Base-by-base conservation (phyloP, 2,888 invertebrate genomes). In the Drosophila nr. perissopoda region DNA sequence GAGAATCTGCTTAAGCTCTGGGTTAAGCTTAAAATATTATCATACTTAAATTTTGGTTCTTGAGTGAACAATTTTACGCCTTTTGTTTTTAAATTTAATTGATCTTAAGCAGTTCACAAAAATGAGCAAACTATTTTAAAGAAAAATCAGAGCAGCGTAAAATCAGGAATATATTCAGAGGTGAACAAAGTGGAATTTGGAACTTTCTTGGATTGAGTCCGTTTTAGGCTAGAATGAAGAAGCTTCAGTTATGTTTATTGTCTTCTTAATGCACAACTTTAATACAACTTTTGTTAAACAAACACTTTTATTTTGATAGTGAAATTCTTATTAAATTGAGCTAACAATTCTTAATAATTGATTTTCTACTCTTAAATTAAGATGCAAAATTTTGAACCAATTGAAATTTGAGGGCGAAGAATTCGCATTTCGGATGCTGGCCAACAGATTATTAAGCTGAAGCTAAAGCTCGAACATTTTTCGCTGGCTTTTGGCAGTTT, bases 401-500 rank as follows among this genome's bases (percentile, higher is more conserved):
- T 21, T 21, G 45, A 45, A 45, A 13, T 21, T 21, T 42, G 13
- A 7, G 42, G 21, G 13, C 21, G 13, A 45, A 42, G 7, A 21
- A 7, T 7, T 13, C 45, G 13, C 45, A 21, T 13, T 45, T 45
- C 13, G 42, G 7, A 4, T 25, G 40, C 33, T 31, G 21, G 11
- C 45, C 42, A 42, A 42, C 42, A 11, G 21, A 21, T 45, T 45
- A 21, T 16, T 45, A 21, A 13, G 21, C 21, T 21, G 13, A 7
- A 33, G 33, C 33, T 33, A 3, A 10, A 1, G 36, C 16, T 18
- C 2, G 13, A 45, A 45, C 25, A 49, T 10, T 18, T 16, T 27
- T 27, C 10, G 18, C 49, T 49, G 18, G 16, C 48, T 52, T 27
- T 57, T 62, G 29, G 62, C 54, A 56, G 48, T 25, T 69, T 51